Evolutionary conservation across 2,113 vertebrate genomes (phyloP).

Genomic region (Panurus biarmicus): DNA sequence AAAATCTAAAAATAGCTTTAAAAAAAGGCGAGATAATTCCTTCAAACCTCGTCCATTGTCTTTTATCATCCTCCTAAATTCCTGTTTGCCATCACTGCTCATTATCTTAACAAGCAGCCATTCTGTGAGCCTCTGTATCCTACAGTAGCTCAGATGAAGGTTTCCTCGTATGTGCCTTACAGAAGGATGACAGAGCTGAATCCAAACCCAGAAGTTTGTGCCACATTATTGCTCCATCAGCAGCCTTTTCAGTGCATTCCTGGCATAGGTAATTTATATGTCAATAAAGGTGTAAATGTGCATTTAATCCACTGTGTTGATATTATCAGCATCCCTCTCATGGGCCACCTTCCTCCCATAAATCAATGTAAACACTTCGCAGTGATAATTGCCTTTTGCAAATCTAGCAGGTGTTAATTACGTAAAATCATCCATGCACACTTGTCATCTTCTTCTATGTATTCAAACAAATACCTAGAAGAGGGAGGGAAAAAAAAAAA

Average conservation of each 20-base stretch:
- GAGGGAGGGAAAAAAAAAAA: background rate
- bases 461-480: conserved; percentile 59
- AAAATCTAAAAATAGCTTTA: background rate
- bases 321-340: conserved; percentile 73
- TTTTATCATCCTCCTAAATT: conserved; percentile 33
- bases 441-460: conserved; percentile 59
- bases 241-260: conserved; percentile 65
- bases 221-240: conserved; percentile 70
- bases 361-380: conserved; percentile 67
- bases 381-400: conserved; percentile 52
- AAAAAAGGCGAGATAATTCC: background rate
- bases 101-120: conserved; percentile 36
- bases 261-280: conserved; percentile 70
- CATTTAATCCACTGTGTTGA: conserved; percentile 72
- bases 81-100: conserved; percentile 26
- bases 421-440: conserved; percentile 32
- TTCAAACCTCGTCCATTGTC: conserved; percentile 60
- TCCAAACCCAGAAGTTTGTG: conserved; percentile 55
- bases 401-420: conserved; percentile 60
- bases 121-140: conserved; percentile 7
- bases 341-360: conserved; percentile 66
- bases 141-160: conserved; percentile 58
- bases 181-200: conserved; percentile 47
- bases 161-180: conserved; percentile 47
- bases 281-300: conserved; percentile 74